Conservation (phyloP, 2,113 vertebrate species). For the Antigone vipio region DNA sequence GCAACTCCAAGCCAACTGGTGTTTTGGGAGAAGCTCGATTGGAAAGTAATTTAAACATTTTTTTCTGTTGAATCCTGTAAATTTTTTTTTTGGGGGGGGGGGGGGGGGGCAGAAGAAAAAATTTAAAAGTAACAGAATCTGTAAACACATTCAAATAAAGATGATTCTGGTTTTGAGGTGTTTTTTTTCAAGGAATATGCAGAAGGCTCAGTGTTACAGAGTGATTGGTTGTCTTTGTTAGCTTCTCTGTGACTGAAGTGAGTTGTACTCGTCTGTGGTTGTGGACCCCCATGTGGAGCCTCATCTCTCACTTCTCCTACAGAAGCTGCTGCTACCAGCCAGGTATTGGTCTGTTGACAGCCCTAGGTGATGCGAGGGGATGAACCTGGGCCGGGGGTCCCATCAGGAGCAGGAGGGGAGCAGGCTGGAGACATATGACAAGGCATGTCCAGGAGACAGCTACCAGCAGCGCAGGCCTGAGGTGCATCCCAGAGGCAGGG, state of each 20-base stretch:
- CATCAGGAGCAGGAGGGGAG: background rate
- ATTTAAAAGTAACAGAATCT: background rate
- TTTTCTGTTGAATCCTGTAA: background rate
- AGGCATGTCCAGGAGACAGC: background rate
- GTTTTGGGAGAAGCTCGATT: background rate
- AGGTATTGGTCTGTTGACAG: background rate
- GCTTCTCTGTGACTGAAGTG: background rate
- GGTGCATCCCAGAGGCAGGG: background rate
- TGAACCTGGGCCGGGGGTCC: background rate
- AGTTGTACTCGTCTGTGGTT: background rate
- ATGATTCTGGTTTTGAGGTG: background rate
- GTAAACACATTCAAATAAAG: background rate
- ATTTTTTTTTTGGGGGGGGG: background rate
- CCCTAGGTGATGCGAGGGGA: background rate
- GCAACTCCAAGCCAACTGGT: background rate
- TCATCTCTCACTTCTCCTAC: background rate
- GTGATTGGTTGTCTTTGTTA: background rate
- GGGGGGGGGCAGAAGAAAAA: no score
- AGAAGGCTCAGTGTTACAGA: background rate
- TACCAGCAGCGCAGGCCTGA: fast-evolving
- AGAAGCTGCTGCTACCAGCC: background rate
- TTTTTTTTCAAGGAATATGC: background rate
- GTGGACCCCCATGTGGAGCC: background rate
- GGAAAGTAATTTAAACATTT: background rate
- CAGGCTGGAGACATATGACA: fast-evolving